Evolutionary conservation across 2,888 invertebrate species (phyloP), one percentile per base, ranked within the genome.

Genomic region (Apodemia zela): DNA sequence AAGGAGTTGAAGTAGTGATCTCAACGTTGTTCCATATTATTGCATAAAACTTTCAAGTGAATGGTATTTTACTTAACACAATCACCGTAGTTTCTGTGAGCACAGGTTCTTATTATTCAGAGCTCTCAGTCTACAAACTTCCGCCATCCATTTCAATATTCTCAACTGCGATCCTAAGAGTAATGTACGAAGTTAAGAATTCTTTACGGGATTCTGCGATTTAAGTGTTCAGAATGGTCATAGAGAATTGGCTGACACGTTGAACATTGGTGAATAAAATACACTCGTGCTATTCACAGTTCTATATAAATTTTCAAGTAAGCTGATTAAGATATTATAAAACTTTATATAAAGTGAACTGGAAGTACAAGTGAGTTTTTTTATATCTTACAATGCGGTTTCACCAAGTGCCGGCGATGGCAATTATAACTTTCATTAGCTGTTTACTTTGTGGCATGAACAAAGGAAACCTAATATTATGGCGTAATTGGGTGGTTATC

Each of bases 141-240:
- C 67, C 70, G 73, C 80, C 74, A 81, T 87, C 82, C 75, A 77
- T 84, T 88, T 84, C 85, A 85, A 86, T 88, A 82, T 86, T 82
- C 80, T 77, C 75, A 71, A 72, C 68, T 72, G 69, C 73, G 71
- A 79, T 74, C 76, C 79, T 76, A 77, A 76, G 72, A 77, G 73
- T 79, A 80, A 82, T 80, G 77, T 75, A 69, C 66, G 63, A 81
- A 84, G 76, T 81, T 81, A 54, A 72, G 67, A 75, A 70, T 62
- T 59, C 75, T 77, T 78, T 73, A 68, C 71, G 72, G 75, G 70
- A 67, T 67, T 72, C 69, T 60, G 69, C 62, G 54, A 57, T 57
- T 57, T 57, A 57, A 57, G 29, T 15, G 49, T 51, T 38, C 54
- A 57, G 54, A 57, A 13, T 29, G 15, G 25, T 57, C 54, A 57